Base-by-base conservation (phyloP, 2,888 invertebrate genomes). In the Gibbula magus region DNA sequence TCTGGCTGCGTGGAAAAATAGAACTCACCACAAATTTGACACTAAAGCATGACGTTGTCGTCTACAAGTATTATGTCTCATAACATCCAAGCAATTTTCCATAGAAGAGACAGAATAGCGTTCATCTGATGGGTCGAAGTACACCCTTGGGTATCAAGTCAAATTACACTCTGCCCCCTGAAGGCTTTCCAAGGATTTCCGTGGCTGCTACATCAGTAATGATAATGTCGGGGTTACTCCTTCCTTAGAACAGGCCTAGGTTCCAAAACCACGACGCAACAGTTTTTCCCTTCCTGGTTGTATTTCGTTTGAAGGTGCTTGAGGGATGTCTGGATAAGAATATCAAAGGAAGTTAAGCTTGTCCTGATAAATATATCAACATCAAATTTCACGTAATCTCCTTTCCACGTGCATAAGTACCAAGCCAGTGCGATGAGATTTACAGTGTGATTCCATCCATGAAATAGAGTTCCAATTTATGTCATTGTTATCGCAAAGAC, bases 401-500 rank as follows among this genome's bases (percentile, higher is more conserved):
- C 45, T 45, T 45, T 10, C 45, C 45, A 45, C 13, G 45, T 45
- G 45, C 45, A 4, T 10, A 45, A 45, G 45, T 45, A 45, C 8
- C 45, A 45, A 45, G 45, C 45, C 45, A 45, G 45, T 45, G 45
- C 5, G 1, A 45, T 45, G 45, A 45, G 45, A 45, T 45, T 45
- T 45, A 45, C 45, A 45, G 45, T 8, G 45, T 45, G 4, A 45
- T 45, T 45, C 45, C 45, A 45, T 45, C 13, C 13, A 45, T 45
- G 13, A 45, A 45, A 45, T 10, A 45, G 45, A 20, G 22, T 45
- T 53, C 29, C 32, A 16, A 18, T 66, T 82, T 75, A 84, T 32
- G 83, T 78, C 61, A 81, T 82, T 0, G 82, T 82, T 16, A 85
- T 79, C 2, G 90, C 90, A 82, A 89, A 87, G 25, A 89, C 83